Base-by-base conservation (phyloP, 2,888 invertebrate genomes). In the Sisyra nigra region DNA sequence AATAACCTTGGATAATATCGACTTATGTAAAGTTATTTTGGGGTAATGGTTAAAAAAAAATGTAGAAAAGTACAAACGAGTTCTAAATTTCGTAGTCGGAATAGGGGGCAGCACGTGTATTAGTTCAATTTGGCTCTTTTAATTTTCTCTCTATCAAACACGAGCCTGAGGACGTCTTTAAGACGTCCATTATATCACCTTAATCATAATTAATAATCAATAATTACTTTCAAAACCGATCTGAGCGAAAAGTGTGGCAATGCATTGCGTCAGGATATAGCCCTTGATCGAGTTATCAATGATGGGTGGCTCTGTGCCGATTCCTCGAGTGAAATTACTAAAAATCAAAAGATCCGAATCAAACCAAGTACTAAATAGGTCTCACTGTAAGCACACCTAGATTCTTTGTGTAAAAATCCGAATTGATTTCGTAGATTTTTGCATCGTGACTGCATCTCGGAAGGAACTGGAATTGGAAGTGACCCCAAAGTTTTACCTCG, bases 221-320 rank as follows among this genome's bases (percentile, higher is more conserved):
- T n/a, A n/a, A n/a, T 47, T 55, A 63, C 65, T 65, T 57, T 70
- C 68, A 55, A 60, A 72, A 44, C 71, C 71, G 45, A 67, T 61
- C 49, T 71, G 71, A 30, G 70, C 69, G 48, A 68, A 57, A 48
- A 71, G 53, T 40, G 65, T 58, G 31, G 61, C 64, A n/a, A 69
- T 60, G 41, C 65, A 58, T 52, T 71, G 68, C 33, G 55, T 60
- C 40, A 71, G 53, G 43, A 69, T 51, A 44, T 60, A 51, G 47
- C 54, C 58, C 4, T 59, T 57, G 35, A 60, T 51, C 14, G 51
- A 50, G 44, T 54, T 52, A 50, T 57, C 59, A 38, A 65, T 44
- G 48, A 59, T 58, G 4, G 59, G 58, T 38, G 56, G 42, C 31
- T 55, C 53, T n/a, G 55, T 46, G 41, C 57, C 55, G 17, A 47